phyloP scores from a whole-genome alignment of 2,888 invertebrate species.

The Lasioglossum morio region DNA sequence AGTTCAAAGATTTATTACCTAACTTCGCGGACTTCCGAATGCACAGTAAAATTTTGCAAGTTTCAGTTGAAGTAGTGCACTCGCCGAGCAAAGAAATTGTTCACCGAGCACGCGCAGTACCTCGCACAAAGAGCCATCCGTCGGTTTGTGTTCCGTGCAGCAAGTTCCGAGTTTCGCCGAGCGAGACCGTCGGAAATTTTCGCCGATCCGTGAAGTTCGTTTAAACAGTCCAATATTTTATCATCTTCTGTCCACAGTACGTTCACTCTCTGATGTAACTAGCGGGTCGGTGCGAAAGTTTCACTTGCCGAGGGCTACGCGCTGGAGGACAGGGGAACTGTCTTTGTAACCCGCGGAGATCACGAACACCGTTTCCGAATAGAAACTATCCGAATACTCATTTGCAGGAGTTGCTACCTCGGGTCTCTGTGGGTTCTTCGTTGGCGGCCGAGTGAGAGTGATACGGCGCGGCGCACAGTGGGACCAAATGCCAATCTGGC shows the following conservation, averaged over 20 bases:
- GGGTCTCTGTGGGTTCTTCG: background rate
- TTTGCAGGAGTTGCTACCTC: conserved; percentile 8
- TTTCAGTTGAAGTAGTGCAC: background rate
- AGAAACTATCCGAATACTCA: conserved; percentile 13
- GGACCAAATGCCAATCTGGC: no score
- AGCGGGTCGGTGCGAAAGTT: background rate
- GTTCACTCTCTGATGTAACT: background rate
- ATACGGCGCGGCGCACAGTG: background rate
- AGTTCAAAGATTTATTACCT: background rate
- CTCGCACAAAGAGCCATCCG: background rate
- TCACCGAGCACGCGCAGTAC: no score
- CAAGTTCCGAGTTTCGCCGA: background rate
- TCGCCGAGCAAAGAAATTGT: background rate
- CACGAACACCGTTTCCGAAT: background rate
- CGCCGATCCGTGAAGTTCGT: conserved; percentile 6
- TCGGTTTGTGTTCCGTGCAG: background rate
- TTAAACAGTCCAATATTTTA: conserved; percentile 11
- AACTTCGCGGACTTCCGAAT: background rate
- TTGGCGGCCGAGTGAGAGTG: background rate
- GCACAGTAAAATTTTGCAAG: background rate
- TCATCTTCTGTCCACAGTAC: background rate
- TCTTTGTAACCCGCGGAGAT: background rate
- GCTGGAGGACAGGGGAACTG: background rate
- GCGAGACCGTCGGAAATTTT: background rate
- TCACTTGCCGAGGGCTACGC: background rate